A percentile compares a stretch with the other conserved stretches of the same genome.
These are phyloP conservation scores for Drosophila auraria DNA, from an alignment of 1,140 invertebrate species.

Conservation along the genomic window DNA sequence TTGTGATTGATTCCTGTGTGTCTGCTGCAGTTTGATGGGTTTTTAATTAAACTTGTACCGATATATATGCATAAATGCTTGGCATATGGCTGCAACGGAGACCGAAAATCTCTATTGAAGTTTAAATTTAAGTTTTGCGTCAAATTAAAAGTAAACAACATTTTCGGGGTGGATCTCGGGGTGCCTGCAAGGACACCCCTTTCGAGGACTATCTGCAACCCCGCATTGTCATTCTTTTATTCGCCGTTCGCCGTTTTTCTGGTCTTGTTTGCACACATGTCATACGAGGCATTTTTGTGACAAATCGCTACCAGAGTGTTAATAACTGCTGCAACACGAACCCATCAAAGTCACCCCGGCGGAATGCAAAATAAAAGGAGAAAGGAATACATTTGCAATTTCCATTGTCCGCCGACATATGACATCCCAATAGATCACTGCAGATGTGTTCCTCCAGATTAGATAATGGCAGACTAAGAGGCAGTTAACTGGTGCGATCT, in stretches of 20 bases:
- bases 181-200: conserved; percentile 47
- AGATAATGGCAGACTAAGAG: conserved; percentile 38
- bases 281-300: conserved; percentile 71
- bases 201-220: conserved; percentile 36
- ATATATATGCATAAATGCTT: conserved; percentile 66
- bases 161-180: conserved; percentile 39
- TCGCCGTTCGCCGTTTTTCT: conserved; percentile 39
- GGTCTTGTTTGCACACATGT: conserved; percentile 79
- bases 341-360: conserved; percentile 51
- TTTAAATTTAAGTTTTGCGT: conserved; percentile 61
- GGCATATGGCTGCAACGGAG: background rate
- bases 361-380: conserved; percentile 20
- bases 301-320: conserved; percentile 78
- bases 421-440: conserved; percentile 66
- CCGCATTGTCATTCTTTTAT: conserved; percentile 34
- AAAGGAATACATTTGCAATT: conserved; percentile 35
- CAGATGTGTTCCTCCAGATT: conserved; percentile 62
- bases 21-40: conserved; percentile 71
- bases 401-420: conserved; percentile 34
- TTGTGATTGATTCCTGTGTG: conserved; percentile 75
- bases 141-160: conserved; percentile 77
- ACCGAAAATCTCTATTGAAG: conserved; percentile 7
- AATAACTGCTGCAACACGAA: conserved; percentile 58
- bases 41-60: conserved; percentile 75
- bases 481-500: conserved; percentile 43